Base-by-base conservation (phyloP, 1,140 invertebrate species). In the Aradophagus sp. region DNA sequence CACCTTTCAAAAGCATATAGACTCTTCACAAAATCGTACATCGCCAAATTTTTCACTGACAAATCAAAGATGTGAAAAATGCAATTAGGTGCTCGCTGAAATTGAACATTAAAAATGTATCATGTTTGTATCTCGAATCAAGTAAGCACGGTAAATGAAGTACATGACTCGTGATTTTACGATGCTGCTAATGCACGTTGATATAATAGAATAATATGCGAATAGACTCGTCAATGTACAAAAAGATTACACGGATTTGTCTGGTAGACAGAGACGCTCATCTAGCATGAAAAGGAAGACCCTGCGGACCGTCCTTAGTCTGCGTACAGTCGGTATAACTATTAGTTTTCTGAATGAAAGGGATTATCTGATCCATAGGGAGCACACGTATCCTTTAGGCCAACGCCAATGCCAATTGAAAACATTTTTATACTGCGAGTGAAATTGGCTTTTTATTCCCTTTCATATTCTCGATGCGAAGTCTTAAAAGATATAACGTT, bases 231-330 rank as follows among this genome's bases (percentile, higher is more conserved):
- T 66, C 20, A n/a, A 45, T 26, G 47, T 31, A 52, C 41, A 44
- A 45, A 58, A 59, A 59, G 63, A 67, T 58, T 56, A 67, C 35
- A 35, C 27, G 62, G 52, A 66, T 66, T 50, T 72, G 38, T 48
- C 29, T 35, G 48, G 39, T 44, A 66, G 53, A 58, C 36, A 56
- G 50, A 66, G 44, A 58, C 71, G 66, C 68, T 68, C 41, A 48
- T 58, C 55, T 45, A 70, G 70, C 63, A 56, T 77, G 66, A 80
- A 79, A 80, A 78, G 77, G 79, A 80, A 80, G 75, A 77, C 78
- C 77, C 62, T 34, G 23, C 36, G 14, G 29, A 65, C 48, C 55
- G 36, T 65, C 41, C 38, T 56, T 63, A n/a, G 68, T 63, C 53
- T 39, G 59, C 38, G 23, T 50, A 39, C 53, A 72, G 66, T 71